Percentiles rank a stretch among this genome's conserved stretches.
Conservation (phyloP, 2,113 vertebrate species). For the Hyperopisus bebe region DNA sequence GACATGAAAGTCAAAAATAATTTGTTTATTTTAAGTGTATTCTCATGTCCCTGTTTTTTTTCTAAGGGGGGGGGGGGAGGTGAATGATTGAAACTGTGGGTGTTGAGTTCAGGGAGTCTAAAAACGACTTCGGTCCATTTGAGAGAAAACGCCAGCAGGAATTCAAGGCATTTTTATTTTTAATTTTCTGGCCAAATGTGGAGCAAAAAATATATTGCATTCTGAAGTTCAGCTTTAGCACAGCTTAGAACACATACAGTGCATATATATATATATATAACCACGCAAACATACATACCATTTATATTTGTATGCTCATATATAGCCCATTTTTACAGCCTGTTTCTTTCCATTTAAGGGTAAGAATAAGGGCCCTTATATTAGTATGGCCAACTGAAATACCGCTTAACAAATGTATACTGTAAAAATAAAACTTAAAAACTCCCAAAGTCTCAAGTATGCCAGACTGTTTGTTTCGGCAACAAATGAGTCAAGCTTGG, state of each 20-base stretch:
- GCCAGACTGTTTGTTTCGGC: background rate
- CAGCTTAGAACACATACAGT: background rate
- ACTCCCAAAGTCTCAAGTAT: background rate
- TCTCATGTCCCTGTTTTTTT: background rate
- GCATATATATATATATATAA: background rate
- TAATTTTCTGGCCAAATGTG: conserved; percentile 17
- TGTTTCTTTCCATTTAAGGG: conserved; percentile 9
- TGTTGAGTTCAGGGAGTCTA: background rate
- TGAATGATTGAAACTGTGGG: background rate
- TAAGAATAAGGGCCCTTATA: conserved; percentile 1
- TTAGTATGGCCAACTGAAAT: background rate
- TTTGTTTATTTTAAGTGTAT: background rate
- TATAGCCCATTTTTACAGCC: conserved; percentile 2
- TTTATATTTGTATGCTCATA: conserved; percentile 15
- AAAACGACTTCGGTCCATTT: background rate
- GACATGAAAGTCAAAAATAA: background rate
- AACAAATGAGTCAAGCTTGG: background rate
- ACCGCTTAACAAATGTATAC: background rate
- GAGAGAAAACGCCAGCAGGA: background rate
- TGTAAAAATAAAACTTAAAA: background rate
- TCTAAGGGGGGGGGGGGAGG: background rate
- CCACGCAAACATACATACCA: conserved; percentile 5
- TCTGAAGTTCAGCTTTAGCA: conserved; percentile 11
- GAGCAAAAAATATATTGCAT: conserved; percentile 17
- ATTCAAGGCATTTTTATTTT: conserved; percentile 19